A percentile compares a stretch with the other conserved stretches of the same genome.
These are phyloP conservation scores for Argya squamiceps DNA, from an alignment of 2,797 vertebrate genomes.

Conservation along the genomic window DNA sequence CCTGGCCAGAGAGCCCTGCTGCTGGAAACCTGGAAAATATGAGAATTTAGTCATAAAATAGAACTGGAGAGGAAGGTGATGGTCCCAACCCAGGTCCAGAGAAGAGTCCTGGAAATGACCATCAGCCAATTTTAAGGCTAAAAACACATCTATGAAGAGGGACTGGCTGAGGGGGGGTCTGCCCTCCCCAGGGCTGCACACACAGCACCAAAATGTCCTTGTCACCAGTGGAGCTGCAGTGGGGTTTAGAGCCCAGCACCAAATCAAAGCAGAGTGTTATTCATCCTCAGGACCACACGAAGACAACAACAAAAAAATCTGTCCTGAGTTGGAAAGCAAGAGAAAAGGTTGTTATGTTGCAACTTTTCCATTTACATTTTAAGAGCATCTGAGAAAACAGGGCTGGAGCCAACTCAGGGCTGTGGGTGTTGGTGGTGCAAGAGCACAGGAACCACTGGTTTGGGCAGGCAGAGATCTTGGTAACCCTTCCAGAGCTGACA, in stretches of 20 bases:
- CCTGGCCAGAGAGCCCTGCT: not conserved
- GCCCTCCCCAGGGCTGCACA: not conserved
- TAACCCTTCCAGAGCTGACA: not conserved
- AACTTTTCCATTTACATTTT: not conserved
- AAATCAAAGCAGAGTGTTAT: not conserved
- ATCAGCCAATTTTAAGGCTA: not conserved
- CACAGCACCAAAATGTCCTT: not conserved
- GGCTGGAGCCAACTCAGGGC: not conserved
- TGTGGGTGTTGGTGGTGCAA: not conserved
- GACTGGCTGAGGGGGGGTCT: not conserved
- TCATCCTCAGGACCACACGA: no score
- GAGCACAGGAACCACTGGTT: accelerated
- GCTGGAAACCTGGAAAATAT: not conserved
- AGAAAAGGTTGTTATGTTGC: not conserved
- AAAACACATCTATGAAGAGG: accelerated
- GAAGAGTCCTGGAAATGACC: not conserved
- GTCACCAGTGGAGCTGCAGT: not conserved
- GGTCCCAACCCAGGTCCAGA: not conserved
- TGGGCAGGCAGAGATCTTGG: no score
- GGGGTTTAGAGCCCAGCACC: not conserved
- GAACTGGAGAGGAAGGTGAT: not conserved
- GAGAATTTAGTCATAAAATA: no score
- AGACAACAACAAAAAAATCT: not conserved
- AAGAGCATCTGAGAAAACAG: not conserved
- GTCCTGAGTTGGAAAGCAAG: not conserved